These are phyloP conservation scores for Euura saliciscinereae DNA, from an alignment of 1,140 invertebrate genomes.

Conservation along the genomic window DNA sequence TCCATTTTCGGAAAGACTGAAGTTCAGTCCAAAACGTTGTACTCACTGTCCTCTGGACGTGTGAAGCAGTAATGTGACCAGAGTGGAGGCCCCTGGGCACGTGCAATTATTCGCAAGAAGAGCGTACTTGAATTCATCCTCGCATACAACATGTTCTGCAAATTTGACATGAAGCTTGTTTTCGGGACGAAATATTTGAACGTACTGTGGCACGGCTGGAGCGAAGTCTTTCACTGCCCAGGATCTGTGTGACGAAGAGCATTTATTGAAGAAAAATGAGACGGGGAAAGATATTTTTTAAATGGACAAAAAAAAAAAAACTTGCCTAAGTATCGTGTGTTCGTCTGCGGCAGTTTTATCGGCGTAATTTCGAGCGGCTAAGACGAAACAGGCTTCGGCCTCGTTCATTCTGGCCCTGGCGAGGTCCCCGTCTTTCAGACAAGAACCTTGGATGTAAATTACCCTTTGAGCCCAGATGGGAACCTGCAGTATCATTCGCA, in stretches of 20 bases:
- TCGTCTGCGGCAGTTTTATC: slow-evolving; percentile 97
- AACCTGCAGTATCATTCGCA: slow-evolving; percentile 97
- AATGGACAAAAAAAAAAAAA: background rate
- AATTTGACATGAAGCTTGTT: slow-evolving; percentile 99
- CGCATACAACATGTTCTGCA: slow-evolving; percentile 96
- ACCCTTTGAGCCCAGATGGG: slow-evolving; percentile 98
- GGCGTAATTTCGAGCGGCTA: slow-evolving; percentile 94
- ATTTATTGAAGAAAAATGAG: background rate
- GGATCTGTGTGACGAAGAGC: slow-evolving; percentile 63
- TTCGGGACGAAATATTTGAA: slow-evolving; percentile 97
- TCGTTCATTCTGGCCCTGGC: slow-evolving; percentile 94
- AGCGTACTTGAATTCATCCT: slow-evolving; percentile 97
- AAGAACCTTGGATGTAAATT: slow-evolving; percentile 96
- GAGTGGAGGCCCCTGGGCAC: slow-evolving; percentile 94
- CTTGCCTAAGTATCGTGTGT: slow-evolving; percentile 88
- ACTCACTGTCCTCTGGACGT: slow-evolving; percentile 96
- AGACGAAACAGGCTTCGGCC: slow-evolving; percentile 94
- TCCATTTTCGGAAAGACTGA: too few relatives aligned
- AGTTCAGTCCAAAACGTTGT: background rate
- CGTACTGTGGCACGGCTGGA: slow-evolving; percentile 94
- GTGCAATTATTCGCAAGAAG: slow-evolving; percentile 97
- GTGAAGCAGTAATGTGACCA: slow-evolving; percentile 93
- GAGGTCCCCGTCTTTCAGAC: slow-evolving; percentile 92
- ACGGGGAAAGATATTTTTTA: too few relatives aligned
- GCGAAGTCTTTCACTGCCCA: slow-evolving; percentile 99